phyloP scores from a whole-genome alignment of 2,797 vertebrate genomes.

The Parauchenoglanis punctatus region DNA sequence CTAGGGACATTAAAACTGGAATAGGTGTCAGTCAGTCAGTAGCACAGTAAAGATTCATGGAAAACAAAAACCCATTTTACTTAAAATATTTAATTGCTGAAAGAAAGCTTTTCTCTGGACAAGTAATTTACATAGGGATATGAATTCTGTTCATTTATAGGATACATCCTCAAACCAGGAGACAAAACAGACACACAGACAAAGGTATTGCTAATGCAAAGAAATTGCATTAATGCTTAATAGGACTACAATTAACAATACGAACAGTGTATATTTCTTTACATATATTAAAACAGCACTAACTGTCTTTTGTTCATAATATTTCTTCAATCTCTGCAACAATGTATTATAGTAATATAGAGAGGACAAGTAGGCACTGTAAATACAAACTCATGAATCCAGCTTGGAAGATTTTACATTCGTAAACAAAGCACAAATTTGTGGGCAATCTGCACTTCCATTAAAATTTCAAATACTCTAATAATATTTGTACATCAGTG shows the following conservation, averaged over 20 bases:
- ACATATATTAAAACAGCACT: conserved; percentile 37
- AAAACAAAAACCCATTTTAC: conserved; percentile 1
- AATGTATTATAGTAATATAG: background rate
- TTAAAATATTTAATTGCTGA: conserved; percentile 86
- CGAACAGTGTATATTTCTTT: conserved; percentile 40
- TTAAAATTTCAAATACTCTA: background rate
- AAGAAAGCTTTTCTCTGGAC: conserved; percentile 77
- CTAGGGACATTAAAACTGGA: background rate
- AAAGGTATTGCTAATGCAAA: conserved; percentile 13
- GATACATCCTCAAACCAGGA: conserved; percentile 78
- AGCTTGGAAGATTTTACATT: conserved; percentile 23
- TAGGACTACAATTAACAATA: conserved; percentile 63
- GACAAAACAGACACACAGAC: conserved; percentile 51
- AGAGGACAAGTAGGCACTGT: conserved; percentile 1
- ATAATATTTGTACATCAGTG: background rate
- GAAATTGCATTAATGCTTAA: conserved; percentile 47
- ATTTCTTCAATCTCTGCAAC: conserved; percentile 11
- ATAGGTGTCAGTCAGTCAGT: background rate
- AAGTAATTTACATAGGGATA: conserved; percentile 75
- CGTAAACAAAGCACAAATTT: background rate
- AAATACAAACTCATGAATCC: conserved; percentile 35
- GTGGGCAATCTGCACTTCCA: background rate
- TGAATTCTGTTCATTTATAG: conserved; percentile 77
- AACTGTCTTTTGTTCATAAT: conserved; percentile 23
- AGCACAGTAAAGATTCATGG: background rate